Base-by-base conservation (phyloP, 2,113 vertebrate species). In the Lutjanus erythropterus region DNA sequence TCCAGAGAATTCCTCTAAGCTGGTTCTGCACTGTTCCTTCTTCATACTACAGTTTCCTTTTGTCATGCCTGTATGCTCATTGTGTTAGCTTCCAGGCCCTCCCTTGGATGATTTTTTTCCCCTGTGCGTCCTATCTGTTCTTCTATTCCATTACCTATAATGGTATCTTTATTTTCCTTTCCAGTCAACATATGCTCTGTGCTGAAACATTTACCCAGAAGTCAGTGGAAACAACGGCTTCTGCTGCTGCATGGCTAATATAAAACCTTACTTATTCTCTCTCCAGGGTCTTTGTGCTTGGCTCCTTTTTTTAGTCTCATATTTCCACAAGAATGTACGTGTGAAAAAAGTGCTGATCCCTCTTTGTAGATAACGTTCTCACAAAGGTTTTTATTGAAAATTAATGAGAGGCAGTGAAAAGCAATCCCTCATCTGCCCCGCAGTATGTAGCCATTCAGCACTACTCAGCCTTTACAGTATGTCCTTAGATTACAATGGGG, bases 371-470 rank as follows among this genome's bases (percentile, higher is more conserved):
- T 89, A 89, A 88, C 80, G 75, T 87, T 82, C 66, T 75, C 80
- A 85, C 89, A 84, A 84, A 85, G 80, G 78, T 83, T 88, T 39
- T 89, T 88, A 88, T 88, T 86, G 82, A 78, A 85, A 85, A 86
- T 93, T 81, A 92, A 91, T 92, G 82, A 89, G 87, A 78, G 81
- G 55, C 58, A 44, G 73, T 66, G 85, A 84, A 91, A 92, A 85
- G 86, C 85, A 87, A 89, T 92, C 69, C 81, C 84, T 92, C 83
- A 85, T 91, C 88, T 85, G 65, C 80, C 58, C 80, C 10, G 60
- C 77, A 67, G 81, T 73, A 73, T 80, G 80, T 58, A 84, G 67
- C 79, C 79, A 79, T 89, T 81, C 88, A 86, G 86, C 76, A 82
- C 71, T 49, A 75, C 69, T 83, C 81, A 81, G 84, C 80, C 64